Evolutionary conservation across 1,140 invertebrate species (phyloP).

Genomic region (Drosophila guanche): DNA sequence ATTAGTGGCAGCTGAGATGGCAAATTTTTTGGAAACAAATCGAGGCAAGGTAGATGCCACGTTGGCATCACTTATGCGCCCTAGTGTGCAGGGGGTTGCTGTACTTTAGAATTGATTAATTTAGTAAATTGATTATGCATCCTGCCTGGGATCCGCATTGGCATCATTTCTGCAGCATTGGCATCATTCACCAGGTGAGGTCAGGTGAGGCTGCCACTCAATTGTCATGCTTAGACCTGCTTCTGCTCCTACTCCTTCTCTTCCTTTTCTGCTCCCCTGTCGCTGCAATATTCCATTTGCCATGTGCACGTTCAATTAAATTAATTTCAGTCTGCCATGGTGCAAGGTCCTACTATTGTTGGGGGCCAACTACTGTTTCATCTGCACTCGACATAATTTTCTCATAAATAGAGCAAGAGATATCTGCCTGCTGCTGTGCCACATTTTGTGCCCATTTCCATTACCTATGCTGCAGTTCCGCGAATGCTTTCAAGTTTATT

Average conservation of each 20-base stretch:
- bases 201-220: slow-evolving; percentile 22
- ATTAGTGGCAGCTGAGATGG: slow-evolving; percentile 7
- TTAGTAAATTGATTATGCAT: slow-evolving; percentile 61
- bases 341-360: background rate
- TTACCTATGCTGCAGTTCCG: slow-evolving; percentile 15
- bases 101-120: slow-evolving; percentile 44
- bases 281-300: slow-evolving; percentile 3
- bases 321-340: slow-evolving; percentile 24
- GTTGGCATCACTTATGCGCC: slow-evolving; percentile 27
- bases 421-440: slow-evolving; percentile 6
- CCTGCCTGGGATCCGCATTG: slow-evolving; percentile 21
- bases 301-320: slow-evolving; percentile 53
- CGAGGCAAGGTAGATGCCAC: background rate
- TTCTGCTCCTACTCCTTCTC: background rate
- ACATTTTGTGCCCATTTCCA: slow-evolving; percentile 10
- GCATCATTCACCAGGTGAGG: slow-evolving; percentile 12
- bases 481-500: slow-evolving; percentile 44
- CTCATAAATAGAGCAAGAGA: background rate
- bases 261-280: background rate
- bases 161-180: slow-evolving; percentile 9
- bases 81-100: background rate
- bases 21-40: background rate
- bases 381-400: slow-evolving; percentile 6
- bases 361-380: slow-evolving; percentile 15
- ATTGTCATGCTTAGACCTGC: background rate